phyloP scores from a whole-genome alignment of 2,797 vertebrate genomes.

The Naso thynnoides region DNA sequence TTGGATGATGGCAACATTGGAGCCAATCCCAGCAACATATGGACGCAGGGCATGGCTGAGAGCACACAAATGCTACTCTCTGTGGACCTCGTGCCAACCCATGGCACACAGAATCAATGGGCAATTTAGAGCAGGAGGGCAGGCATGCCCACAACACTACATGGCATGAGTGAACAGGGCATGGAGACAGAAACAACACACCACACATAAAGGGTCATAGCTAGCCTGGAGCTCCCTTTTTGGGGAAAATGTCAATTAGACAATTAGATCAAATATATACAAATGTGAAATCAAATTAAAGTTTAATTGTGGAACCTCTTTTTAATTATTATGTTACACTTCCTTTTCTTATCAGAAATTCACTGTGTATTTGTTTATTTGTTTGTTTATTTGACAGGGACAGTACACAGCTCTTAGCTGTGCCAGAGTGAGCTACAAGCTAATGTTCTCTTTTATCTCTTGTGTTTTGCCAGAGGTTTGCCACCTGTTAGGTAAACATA shows the following conservation, averaged over 20 bases:
- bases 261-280: constrained; percentile 31
- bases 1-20: constrained; percentile 87
- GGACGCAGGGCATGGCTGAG: constrained; percentile 87
- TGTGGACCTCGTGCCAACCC: constrained; percentile 82
- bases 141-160: constrained; percentile 75
- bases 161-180: constrained; percentile 65
- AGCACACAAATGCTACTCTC: constrained; percentile 87
- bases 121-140: constrained; percentile 83
- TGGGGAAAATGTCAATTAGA: constrained; percentile 29
- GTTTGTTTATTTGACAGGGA: no score
- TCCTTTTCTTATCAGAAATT: constrained; percentile 9
- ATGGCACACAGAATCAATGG: constrained; percentile 85
- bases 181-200: constrained; percentile 55
- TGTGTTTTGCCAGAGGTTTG: constrained; percentile 40
- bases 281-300: constrained; percentile 13
- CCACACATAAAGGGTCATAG: constrained; percentile 48
- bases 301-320: neutral
- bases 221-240: constrained; percentile 48
- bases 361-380: no score
- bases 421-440: no score
- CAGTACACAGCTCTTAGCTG: no score
- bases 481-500: constrained; percentile 67
- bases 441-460: constrained; percentile 22
- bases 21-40: constrained; percentile 88
- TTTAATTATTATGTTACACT: neutral